Conservation (phyloP, 2,888 invertebrate genomes). For the Stenichneumon culpator region DNA sequence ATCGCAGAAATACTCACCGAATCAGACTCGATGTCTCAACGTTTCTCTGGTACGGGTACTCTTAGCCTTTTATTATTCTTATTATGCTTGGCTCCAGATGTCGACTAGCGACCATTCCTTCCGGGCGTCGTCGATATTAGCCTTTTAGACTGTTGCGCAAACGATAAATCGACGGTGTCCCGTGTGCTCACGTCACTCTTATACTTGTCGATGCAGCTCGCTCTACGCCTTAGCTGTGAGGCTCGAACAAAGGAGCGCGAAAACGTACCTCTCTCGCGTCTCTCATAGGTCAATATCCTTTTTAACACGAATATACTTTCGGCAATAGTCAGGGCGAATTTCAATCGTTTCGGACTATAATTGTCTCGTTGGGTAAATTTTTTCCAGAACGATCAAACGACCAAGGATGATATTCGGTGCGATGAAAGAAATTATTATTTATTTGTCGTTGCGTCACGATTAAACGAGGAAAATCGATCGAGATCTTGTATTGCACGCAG, state of each 20-base stretch:
- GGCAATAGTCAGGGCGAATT: constrained; percentile 24
- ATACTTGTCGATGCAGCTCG: constrained; percentile 18
- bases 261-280: neutral
- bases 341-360: neutral
- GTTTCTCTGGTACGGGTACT: constrained; percentile 18
- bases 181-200: constrained; percentile 46
- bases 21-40: constrained; percentile 31
- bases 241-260: constrained; percentile 19
- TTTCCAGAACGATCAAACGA: too few relatives aligned
- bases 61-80: constrained; percentile 3
- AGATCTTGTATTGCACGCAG: too few relatives aligned
- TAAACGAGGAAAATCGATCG: too few relatives aligned
- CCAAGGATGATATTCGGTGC: too few relatives aligned
- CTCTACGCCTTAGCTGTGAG: constrained; percentile 11
- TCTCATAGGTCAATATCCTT: neutral
- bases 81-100: neutral
- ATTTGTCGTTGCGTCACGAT: neutral
- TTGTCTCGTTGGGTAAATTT: too few relatives aligned
- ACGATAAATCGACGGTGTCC: constrained; percentile 40
- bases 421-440: neutral
- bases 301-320: neutral
- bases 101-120: too few relatives aligned
- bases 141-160: constrained; percentile 12
- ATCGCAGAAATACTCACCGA: constrained; percentile 58
- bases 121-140: too few relatives aligned